Conservation (phyloP, 2,888 invertebrate species). For the Neria commutata region DNA sequence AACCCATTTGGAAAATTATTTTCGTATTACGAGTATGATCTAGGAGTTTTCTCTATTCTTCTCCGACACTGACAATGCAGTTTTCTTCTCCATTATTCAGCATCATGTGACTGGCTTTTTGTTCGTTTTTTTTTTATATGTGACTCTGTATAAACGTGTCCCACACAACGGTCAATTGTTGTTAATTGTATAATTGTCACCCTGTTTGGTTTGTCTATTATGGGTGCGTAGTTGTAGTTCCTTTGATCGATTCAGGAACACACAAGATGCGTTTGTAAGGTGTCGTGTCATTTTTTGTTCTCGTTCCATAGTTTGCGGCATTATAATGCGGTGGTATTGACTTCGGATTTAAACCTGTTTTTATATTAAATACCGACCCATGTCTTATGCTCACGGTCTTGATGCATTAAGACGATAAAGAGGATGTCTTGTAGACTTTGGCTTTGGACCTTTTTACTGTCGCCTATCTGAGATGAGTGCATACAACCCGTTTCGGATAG, state of each 20-base stretch:
- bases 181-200: conserved; percentile 55
- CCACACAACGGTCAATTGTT: conserved; percentile 42
- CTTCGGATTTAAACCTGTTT: too few relatives aligned
- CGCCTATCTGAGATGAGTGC: too few relatives aligned
- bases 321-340: too few relatives aligned
- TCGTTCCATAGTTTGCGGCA: too few relatives aligned
- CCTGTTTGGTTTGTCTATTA: conserved; percentile 31
- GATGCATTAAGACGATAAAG: too few relatives aligned
- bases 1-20: conserved; percentile 45
- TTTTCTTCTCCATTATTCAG: too few relatives aligned
- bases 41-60: background rate
- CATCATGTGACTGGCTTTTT: background rate
- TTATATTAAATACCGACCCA: too few relatives aligned
- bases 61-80: background rate
- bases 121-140: background rate
- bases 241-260: conserved; percentile 10
- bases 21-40: conserved; percentile 50
- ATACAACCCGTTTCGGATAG: too few relatives aligned
- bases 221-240: background rate
- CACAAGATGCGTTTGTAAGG: conserved; percentile 15
- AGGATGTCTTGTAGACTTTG: too few relatives aligned
- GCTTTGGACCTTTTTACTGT: too few relatives aligned
- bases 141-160: conserved; percentile 36
- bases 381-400: too few relatives aligned
- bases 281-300: background rate